Percentiles rank a stretch among this genome's conserved stretches.
phyloP scores from a whole-genome alignment of 2,888 invertebrate species.

The Caenorhabditis doughertyi region DNA sequence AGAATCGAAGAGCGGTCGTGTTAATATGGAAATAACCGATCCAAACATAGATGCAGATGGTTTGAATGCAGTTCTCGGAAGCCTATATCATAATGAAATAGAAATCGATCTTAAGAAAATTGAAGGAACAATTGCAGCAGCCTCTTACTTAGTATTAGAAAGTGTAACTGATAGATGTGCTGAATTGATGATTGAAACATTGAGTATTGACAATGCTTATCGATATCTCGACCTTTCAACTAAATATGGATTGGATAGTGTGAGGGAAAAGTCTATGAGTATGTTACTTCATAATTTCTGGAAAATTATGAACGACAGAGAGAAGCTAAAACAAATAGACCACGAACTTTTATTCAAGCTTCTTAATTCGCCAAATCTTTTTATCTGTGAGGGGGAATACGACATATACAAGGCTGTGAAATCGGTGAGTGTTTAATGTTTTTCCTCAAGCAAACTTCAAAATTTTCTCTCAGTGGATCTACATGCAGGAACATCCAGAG shows the following conservation, averaged over 20 bases:
- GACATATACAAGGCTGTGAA: constrained; percentile 75
- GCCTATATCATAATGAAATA: constrained; percentile 79
- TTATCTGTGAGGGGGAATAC: constrained; percentile 76
- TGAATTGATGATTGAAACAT: constrained; percentile 67
- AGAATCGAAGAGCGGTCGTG: constrained; percentile 66
- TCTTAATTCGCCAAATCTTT: constrained; percentile 69
- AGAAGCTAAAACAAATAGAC: constrained; percentile 19
- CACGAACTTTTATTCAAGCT: constrained; percentile 52
- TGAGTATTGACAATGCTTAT: constrained; percentile 66
- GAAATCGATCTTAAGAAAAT: constrained; percentile 74
- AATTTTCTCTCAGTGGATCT: constrained; percentile 54
- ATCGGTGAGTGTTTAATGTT: constrained; percentile 57
- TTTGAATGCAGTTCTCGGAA: constrained; percentile 75
- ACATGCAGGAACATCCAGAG: constrained; percentile 42
- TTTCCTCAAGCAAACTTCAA: not conserved
- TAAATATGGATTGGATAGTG: constrained; percentile 65
- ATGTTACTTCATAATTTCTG: constrained; percentile 67
- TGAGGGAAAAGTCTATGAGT: constrained; percentile 35
- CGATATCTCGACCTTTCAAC: constrained; percentile 63
- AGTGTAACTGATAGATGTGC: constrained; percentile 72
- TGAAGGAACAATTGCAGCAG: constrained; percentile 72
- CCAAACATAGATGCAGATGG: constrained; percentile 72
- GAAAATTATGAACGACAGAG: constrained; percentile 62
- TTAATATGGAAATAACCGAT: constrained; percentile 72
- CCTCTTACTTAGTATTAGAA: constrained; percentile 72